Evolutionary conservation across 1,140 invertebrate genomes (phyloP).

Genomic region (Nilaparvata lugens): DNA sequence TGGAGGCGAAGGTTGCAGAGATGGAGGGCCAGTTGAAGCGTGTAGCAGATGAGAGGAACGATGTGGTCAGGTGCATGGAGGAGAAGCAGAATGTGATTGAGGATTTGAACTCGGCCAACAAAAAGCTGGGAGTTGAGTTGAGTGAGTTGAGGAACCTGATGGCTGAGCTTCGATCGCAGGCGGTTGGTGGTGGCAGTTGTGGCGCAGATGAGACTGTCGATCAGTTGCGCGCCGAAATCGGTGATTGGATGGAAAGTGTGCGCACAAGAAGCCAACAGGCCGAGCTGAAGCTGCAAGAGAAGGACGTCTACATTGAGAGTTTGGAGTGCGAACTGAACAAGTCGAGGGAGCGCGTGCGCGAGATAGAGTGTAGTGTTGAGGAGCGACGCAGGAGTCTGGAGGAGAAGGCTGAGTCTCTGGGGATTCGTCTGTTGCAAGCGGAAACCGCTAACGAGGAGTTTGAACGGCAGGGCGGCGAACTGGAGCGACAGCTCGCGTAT

Average conservation of each 20-base stretch:
- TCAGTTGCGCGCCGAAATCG: slow-evolving; percentile 11
- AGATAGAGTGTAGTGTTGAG: slow-evolving; percentile 46
- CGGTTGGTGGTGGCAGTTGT: too few species aligned
- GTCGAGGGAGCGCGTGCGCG: slow-evolving; percentile 46
- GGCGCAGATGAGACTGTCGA: slow-evolving; percentile 1
- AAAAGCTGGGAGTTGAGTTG: not conserved
- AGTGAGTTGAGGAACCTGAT: not conserved
- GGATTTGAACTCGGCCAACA: not conserved
- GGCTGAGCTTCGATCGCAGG: not conserved
- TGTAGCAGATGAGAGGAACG: not conserved
- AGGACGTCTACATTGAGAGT: slow-evolving; percentile 59
- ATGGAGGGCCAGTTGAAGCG: slow-evolving; percentile 28
- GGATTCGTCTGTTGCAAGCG: slow-evolving; percentile 15
- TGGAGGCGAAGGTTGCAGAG: slow-evolving; percentile 42
- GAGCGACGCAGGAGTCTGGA: slow-evolving; percentile 43
- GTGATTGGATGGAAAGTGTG: slow-evolving; percentile 20
- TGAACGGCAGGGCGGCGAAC: slow-evolving; percentile 27
- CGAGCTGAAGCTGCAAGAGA: slow-evolving; percentile 57
- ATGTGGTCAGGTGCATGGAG: not conserved
- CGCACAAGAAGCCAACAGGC: slow-evolving; percentile 14
- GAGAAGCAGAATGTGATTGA: not conserved
- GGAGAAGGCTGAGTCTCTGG: slow-evolving; percentile 41
- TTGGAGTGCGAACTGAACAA: slow-evolving; percentile 55
- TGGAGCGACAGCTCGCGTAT: slow-evolving; percentile 42
- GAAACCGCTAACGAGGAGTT: slow-evolving; percentile 13